Conservation (phyloP, 1,140 invertebrate species). For the Lithobius niger region DNA sequence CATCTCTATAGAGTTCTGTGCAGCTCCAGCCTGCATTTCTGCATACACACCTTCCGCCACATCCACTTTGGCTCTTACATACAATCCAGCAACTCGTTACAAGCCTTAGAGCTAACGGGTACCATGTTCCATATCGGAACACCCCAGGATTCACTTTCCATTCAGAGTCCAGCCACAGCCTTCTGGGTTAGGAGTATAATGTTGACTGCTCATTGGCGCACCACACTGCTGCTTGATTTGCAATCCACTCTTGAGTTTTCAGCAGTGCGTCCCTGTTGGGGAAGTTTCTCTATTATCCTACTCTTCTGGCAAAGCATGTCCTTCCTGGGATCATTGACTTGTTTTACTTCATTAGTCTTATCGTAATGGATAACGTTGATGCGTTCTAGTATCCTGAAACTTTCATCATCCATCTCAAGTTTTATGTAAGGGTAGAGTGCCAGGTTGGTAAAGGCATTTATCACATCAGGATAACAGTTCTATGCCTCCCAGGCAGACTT, state of each 20-base stretch:
- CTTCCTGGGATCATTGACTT: background rate
- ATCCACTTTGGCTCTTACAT: background rate
- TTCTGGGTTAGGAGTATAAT: background rate
- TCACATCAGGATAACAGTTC: background rate
- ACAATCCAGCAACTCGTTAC: background rate
- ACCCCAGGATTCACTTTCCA: background rate
- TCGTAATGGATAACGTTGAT: background rate
- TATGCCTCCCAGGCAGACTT: background rate
- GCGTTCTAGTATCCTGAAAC: background rate
- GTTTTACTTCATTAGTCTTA: background rate
- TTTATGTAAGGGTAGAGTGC: background rate
- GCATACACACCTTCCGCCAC: background rate
- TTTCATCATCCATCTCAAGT: background rate
- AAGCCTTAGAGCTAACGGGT: background rate
- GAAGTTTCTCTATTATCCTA: background rate
- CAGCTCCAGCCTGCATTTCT: background rate
- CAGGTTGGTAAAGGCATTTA: background rate
- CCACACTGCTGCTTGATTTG: background rate
- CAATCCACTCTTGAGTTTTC: background rate
- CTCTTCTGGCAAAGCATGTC: background rate
- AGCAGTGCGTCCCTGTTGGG: background rate
- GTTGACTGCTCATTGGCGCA: background rate
- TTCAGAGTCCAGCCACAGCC: background rate
- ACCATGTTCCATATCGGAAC: background rate
- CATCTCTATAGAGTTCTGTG: background rate